Evolutionary conservation across 2,888 invertebrate species (phyloP).

Genomic region (Callinectes sapidus): DNA sequence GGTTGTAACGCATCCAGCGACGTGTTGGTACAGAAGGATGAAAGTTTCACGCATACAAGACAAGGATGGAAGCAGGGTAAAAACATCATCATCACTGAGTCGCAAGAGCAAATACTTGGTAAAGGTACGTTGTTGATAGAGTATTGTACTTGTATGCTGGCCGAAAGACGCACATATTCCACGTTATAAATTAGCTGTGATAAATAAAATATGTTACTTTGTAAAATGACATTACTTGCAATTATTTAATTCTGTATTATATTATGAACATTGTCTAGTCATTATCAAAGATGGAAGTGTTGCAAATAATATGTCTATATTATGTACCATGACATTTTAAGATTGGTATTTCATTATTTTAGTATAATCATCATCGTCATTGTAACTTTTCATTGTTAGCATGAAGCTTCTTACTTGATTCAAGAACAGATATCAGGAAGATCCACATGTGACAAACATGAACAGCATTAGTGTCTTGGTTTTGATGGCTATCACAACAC

Average conservation of each 20-base stretch:
- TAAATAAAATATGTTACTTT: background rate
- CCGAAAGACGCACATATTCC: background rate
- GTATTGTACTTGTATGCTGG: background rate
- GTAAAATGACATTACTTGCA: background rate
- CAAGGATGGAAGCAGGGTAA: background rate
- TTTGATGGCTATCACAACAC: background rate
- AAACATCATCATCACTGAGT: background rate
- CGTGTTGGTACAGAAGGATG: background rate
- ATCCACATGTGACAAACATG: background rate
- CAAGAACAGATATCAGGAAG: background rate
- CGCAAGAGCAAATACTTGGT: background rate
- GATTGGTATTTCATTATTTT: background rate
- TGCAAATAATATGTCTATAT: background rate
- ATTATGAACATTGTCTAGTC: background rate
- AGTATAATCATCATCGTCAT: background rate
- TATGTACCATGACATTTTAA: background rate
- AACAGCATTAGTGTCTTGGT: background rate
- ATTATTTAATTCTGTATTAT: background rate
- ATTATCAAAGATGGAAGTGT: slow-evolving; percentile 1
- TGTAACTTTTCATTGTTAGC: background rate
- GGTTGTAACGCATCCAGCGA: background rate
- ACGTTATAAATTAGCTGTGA: background rate
- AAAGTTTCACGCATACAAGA: background rate
- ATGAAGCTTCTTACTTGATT: background rate
- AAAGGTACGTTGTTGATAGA: background rate